These are phyloP conservation scores for Aleiodes alternator DNA, from an alignment of 2,888 invertebrate species.

Conservation along the genomic window DNA sequence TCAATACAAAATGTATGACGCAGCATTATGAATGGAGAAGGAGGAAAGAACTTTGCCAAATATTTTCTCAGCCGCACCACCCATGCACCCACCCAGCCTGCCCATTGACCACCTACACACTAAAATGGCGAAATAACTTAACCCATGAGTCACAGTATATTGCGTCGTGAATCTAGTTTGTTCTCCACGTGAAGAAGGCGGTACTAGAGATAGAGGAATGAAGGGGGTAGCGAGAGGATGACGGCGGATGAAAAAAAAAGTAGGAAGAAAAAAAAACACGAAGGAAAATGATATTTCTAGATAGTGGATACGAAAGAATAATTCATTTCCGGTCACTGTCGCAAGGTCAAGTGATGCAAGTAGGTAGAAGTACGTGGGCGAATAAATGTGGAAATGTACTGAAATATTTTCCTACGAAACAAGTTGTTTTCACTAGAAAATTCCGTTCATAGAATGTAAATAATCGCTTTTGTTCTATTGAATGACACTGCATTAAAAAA, in stretches of 20 bases:
- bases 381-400: conserved; percentile 1
- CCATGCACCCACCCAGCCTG: not conserved
- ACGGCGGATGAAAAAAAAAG: not conserved
- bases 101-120: conserved; percentile 2
- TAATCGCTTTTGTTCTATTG: too few relatives aligned
- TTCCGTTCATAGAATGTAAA: not conserved
- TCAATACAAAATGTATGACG: conserved; percentile 1
- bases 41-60: conserved; percentile 13
- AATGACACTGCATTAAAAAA: too few relatives aligned
- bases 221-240: not conserved
- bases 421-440: conserved; percentile 1
- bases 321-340: conserved; percentile 37
- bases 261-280: not conserved
- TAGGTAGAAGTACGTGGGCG: conserved; percentile 11
- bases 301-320: conserved; percentile 41
- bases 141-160: conserved; percentile 8
- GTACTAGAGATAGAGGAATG: not conserved
- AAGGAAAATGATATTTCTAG: conserved; percentile 30
- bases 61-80: conserved; percentile 2
- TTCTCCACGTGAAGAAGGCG: not conserved
- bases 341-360: conserved; percentile 29
- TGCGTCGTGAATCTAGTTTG: conserved; percentile 2
- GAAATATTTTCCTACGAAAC: conserved; percentile 3
- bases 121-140: conserved; percentile 5
- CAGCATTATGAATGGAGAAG: conserved; percentile 1